Evolutionary conservation across 1,140 invertebrate species (phyloP), one percentile per base, ranked within the genome.

Genomic region (Subanguina moxae): DNA sequence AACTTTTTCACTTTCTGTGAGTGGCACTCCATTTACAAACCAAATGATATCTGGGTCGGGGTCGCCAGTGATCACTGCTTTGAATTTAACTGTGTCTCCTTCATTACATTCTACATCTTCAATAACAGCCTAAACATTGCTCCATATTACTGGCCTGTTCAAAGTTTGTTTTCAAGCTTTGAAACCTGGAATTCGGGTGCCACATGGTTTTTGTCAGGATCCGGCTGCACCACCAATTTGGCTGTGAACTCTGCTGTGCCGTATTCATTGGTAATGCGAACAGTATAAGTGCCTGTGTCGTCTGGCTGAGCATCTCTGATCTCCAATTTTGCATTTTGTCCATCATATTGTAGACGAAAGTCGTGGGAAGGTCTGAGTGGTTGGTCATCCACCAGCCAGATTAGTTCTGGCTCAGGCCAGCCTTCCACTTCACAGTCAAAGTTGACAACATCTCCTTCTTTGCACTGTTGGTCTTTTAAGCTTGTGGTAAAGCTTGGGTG

Each of bases 41-140:
- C 80, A 82, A 11, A 75, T 74, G 38, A 82, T 72, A 8, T 92
- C 90, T 0, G 94, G 93, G 63, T 87, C 85, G 0, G 94, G 94
- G 43, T 93, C 87, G 11, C 93, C 94, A 28, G 87, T 88, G 1
- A 94, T 42, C 17, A 82, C 80, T 21, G 80, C 73, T 64, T 82
- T 82, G 73, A 82, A 82, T 56, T 74, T 66, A 0, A 82, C 81
- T 17, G 78, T 80, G 28, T 83, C 81, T 8, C 81, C 81, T 72
- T 82, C 80, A 46, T 83, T 66, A 65, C 81, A 82, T 32, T 82
- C 80, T n/a, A 76, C 72, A 62, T 82, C 79, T 71, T 82, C 80
- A 38, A 80, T 80, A 5, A 67, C 65, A 17, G 78, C 78, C 70
- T 80, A 62, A 66, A 61, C 5, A 61, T 8, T 25, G 13, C 3